Base-by-base conservation (phyloP, 2,797 vertebrate species). In the Nannoperca australis region DNA sequence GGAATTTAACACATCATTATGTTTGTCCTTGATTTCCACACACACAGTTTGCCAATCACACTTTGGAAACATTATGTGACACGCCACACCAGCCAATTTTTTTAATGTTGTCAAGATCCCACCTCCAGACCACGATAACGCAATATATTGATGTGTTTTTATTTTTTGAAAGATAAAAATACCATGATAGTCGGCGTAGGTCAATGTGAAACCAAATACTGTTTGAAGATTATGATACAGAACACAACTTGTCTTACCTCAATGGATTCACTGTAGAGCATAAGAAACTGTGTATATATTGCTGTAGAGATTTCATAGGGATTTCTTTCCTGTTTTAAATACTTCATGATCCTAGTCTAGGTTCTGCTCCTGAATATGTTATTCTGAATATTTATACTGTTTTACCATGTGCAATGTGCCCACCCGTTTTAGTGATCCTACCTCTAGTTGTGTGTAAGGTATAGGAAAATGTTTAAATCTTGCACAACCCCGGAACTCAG, bases 31-130 rank as follows among this genome's bases (percentile, higher is more conserved):
- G 20, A 38, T 38, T 58, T 59, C 32, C 34, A 51, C 30, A 24
- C 27, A 22, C 9, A 14, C 9, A 27, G 65, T 45, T 38, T 64
- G 27, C 27, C 7, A 38, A 27, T 62, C 58, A 69, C 47, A 54
- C 34, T 75, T 58, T 55, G 36, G 30, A 13, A 20, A 36, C 24
- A 56, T 38, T 30, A 49, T n/a, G 12, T 38, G 24, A 59, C 72
- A 40, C 3, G 5, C 51, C 30, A 30, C 8, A 51, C 42, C 61
- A 81, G 14, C 60, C 32, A 63, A 40, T 22, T 62, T 51, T 70
- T 63, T 10, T 40, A 15, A 18, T 32, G 1, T 22, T 54, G 13
- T 49, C 5, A 61, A 22, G 18, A 56, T 45, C 66, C 22, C 18
- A 62, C 24, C 59, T 54, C 36, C 59, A 15, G 22, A 42, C 13